Percentiles rank a stretch among this genome's conserved stretches.
Conservation (phyloP, 2,797 vertebrate species). For the Acropternis orthonyx region DNA sequence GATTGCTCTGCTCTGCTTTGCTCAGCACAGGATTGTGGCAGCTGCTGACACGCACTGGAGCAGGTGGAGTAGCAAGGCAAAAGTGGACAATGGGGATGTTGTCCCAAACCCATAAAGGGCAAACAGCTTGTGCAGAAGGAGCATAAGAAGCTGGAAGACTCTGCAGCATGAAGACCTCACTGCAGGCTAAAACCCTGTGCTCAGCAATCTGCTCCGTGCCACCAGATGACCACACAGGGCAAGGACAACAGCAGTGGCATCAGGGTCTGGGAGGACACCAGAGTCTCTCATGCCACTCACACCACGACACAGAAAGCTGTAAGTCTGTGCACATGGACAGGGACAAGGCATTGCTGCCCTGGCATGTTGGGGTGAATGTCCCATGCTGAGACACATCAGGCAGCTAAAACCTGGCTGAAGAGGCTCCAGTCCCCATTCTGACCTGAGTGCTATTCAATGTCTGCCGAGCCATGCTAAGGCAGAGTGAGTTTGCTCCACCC, state of each 20-base stretch:
- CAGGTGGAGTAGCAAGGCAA: not conserved
- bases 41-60: not conserved
- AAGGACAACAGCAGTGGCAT: not conserved
- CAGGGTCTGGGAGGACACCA: accelerated
- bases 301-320: accelerated
- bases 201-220: accelerated
- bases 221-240: not conserved
- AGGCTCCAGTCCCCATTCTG: not conserved
- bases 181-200: accelerated
- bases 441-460: accelerated
- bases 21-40: not conserved
- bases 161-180: accelerated
- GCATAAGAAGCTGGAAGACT: accelerated
- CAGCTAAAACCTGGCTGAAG: not conserved
- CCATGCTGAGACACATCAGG: accelerated
- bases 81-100: not conserved
- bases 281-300: not conserved
- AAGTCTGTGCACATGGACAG: accelerated
- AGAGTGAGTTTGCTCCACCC: not conserved
- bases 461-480: accelerated
- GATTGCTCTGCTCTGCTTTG: not conserved
- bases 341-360: accelerated
- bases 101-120: not conserved
- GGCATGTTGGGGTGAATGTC: accelerated
- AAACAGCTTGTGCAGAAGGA: not conserved